Evolutionary conservation across 2,113 vertebrate genomes (phyloP).

Genomic region (Pica pica): DNA sequence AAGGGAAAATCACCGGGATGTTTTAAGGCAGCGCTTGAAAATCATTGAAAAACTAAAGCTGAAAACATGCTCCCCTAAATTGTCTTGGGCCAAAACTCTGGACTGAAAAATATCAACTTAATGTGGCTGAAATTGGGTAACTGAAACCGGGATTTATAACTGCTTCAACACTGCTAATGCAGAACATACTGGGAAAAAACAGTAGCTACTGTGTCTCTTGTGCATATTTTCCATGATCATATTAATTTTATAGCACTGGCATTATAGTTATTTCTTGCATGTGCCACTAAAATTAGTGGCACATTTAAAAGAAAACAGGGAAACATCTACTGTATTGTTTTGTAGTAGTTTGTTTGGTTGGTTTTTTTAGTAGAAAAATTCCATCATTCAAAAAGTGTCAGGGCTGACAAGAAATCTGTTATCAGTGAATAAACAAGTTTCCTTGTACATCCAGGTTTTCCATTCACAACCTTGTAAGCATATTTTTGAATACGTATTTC

Average conservation of each 20-base stretch:
- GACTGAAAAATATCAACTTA: not conserved
- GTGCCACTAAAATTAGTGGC: not conserved
- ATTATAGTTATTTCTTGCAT: not conserved
- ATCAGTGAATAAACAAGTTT: slow-evolving; percentile 70
- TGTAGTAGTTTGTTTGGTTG: not conserved
- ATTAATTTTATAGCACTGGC: not conserved
- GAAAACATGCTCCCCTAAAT: not conserved
- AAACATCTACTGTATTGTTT: not conserved
- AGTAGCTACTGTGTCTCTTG: not conserved
- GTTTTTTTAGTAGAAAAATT: not conserved
- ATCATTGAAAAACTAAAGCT: not conserved
- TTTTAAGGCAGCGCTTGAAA: not conserved
- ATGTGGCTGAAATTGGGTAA: not conserved
- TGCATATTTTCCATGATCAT: not conserved
- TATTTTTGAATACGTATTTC: not conserved
- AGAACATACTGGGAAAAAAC: not conserved
- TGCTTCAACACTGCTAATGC: not conserved
- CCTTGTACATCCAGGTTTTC: slow-evolving; percentile 79
- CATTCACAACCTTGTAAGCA: slow-evolving; percentile 77
- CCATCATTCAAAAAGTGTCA: not conserved
- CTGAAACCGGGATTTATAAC: not conserved
- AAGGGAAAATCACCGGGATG: not conserved
- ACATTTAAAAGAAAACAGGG: not conserved
- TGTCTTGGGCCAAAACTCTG: not conserved
- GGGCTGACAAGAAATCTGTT: not conserved